A percentile compares a stretch with the other conserved stretches of the same genome.
Conservation (phyloP, 37 sponge, comb jelly and placozoan genomes). For the Haliclona indistincta region DNA sequence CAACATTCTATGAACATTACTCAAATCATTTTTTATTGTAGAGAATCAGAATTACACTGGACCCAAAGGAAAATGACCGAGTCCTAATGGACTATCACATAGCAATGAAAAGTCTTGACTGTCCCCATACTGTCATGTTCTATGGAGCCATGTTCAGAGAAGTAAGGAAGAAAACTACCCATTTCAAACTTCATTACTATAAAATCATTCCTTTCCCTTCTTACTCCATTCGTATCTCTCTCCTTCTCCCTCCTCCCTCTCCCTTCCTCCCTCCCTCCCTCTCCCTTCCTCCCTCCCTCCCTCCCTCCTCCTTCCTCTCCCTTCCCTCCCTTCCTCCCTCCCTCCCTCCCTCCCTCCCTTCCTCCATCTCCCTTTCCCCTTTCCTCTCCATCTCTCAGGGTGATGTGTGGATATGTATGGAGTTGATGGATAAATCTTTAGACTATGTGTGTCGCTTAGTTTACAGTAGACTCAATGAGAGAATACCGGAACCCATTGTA, state of each 20-base stretch:
- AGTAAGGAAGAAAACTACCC: conserved; percentile 23
- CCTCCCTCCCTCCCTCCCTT: no score
- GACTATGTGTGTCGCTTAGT: conserved; percentile 69
- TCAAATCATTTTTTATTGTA: no score
- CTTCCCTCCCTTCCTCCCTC: no score
- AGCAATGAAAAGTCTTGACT: conserved; percentile 33
- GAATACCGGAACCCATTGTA: conserved; percentile 60
- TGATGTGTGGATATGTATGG: conserved; percentile 94
- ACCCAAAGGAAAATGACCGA: conserved; percentile 25
- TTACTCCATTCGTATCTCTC: conserved; percentile 5
- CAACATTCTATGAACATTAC: no score
- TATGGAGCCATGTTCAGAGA: conserved; percentile 81
- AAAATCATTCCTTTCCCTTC: no score
- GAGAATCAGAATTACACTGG: conserved; percentile 67
- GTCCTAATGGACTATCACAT: conserved; percentile 66
- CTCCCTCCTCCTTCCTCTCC: no score
- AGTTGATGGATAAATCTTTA: conserved; percentile 86
- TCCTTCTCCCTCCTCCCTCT: no score
- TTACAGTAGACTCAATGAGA: conserved; percentile 41
- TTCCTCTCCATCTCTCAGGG: conserved; percentile 76
- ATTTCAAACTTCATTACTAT: no score
- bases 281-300: no score
- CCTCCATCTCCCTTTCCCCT: no score
- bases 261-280: no score
- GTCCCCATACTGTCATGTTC: conserved; percentile 67